Conservation (phyloP, 2,113 vertebrate genomes). For the Neotragus pygmaeus region DNA sequence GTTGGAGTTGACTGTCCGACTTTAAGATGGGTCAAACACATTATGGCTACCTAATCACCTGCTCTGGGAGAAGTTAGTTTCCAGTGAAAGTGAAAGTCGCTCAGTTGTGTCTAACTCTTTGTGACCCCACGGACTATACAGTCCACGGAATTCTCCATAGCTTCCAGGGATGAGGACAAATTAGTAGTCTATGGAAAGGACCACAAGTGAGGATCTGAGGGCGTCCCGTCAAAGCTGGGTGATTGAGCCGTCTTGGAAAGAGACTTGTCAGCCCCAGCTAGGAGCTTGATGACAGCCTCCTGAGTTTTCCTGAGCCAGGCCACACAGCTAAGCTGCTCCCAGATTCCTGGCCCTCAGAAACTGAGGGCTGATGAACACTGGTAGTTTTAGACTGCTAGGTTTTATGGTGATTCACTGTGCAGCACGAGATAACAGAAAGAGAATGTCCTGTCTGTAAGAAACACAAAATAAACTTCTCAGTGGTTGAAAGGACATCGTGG, state of each 20-base stretch:
- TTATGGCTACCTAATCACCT: neutral
- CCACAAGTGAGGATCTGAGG: neutral
- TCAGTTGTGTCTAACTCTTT: neutral
- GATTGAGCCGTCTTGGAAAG: neutral
- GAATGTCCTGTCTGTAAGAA: neutral
- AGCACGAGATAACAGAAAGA: neutral
- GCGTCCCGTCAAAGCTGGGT: neutral
- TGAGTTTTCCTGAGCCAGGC: neutral
- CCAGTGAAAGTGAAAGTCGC: neutral
- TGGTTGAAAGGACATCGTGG: neutral
- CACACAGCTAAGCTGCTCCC: neutral
- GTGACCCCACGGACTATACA: neutral
- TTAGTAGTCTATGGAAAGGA: neutral
- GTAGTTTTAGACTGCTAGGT: neutral
- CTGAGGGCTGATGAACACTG: neutral
- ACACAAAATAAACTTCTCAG: neutral
- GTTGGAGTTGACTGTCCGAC: neutral
- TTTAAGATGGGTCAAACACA: neutral
- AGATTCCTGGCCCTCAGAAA: neutral
- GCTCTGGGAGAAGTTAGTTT: neutral
- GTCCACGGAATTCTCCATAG: neutral
- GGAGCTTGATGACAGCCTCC: neutral
- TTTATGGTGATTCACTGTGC: neutral
- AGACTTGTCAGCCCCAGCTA: neutral
- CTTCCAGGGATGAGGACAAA: neutral